phyloP scores from a whole-genome alignment of 2,797 vertebrate species.

The Apogon talboti region DNA sequence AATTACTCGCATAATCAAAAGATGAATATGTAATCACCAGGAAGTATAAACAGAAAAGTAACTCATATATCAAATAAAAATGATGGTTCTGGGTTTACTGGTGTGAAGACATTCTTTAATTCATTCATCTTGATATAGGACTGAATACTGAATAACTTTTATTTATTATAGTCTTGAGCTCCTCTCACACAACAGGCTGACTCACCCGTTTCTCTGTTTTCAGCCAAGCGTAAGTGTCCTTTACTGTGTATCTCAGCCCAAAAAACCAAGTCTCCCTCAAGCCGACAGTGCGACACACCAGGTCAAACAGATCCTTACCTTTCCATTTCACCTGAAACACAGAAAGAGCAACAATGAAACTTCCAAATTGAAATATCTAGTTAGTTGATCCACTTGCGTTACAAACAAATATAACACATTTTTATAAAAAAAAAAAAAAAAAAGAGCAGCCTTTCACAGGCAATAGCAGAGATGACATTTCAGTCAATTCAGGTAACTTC shows the following conservation, averaged over 20 bases:
- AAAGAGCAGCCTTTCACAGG: not conserved
- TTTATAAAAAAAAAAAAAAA: not conserved
- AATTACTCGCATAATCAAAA: too few species aligned
- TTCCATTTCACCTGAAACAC: conserved; percentile 92
- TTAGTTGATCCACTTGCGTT: not conserved
- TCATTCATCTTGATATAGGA: too few species aligned
- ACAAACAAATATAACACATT: not conserved
- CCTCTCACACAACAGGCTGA: too few species aligned
- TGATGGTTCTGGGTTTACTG: too few species aligned
- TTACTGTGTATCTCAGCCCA: conserved; percentile 90
- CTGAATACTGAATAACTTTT: too few species aligned
- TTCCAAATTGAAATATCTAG: not conserved
- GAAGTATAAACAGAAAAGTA: too few species aligned
- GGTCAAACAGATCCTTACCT: conserved; percentile 93
- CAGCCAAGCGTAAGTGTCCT: conserved; percentile 92
- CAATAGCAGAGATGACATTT: not conserved
- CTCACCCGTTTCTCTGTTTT: conserved; percentile 93
- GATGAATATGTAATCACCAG: too few species aligned
- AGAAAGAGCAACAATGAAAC: not conserved
- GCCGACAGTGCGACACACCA: conserved; percentile 92
- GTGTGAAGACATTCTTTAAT: too few species aligned
- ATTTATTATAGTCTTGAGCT: too few species aligned
- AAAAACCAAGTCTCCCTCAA: conserved; percentile 96
- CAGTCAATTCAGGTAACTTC: not conserved
- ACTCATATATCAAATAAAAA: too few species aligned